Base-by-base conservation (phyloP, 2,888 invertebrate species). In the Gryllus longicercus region DNA sequence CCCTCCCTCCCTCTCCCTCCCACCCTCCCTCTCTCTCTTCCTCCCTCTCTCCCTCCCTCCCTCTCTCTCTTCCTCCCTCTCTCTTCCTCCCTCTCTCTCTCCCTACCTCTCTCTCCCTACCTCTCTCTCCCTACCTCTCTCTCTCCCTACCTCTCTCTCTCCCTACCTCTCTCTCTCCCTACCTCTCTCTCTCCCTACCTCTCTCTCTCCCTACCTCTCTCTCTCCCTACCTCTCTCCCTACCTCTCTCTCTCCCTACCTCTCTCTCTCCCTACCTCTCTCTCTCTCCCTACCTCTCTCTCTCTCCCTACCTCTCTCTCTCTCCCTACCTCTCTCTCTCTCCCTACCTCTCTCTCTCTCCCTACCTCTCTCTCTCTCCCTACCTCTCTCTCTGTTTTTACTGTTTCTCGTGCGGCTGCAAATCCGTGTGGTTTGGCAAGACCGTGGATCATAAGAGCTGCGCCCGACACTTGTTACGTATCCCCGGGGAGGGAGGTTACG, bases 211-310 rank as follows among this genome's bases (percentile, higher is more conserved):
- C 77, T 76, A 0, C 50, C 77, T 76, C 0, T 76, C 11, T 76
- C 50, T 38, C 38, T 38, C 38, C 11, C 12, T 18, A n/a, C n/a
- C 18, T 77, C 11, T 77, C 16, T n/a, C 11, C 38, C n/a, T n/a
- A n/a, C n/a, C 38, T 25, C 21, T 23, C 14, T 25, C 77, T 21
- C 14, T 25, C 10, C 11, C 21, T 77, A 16, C 4, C 74, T 74
- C 11, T 74, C 74, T 74, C 74, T 74, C 74, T 74, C 74, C n/a
- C 74, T 74, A 5, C 10, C 74, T 74, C 74, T 74, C 74, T 74
- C 74, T 8, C 77, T 76, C 21, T 3, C 50, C 77, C 0, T 76
- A 0, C 50, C 50, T 0, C 38, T 25, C 21, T 23, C 14, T 25
- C 77, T 21, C 14, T 25, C 10, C 11, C 21, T 77, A 16, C 4